Evolutionary conservation across 1,140 invertebrate genomes (phyloP).

Genomic region (Cydia splendana): DNA sequence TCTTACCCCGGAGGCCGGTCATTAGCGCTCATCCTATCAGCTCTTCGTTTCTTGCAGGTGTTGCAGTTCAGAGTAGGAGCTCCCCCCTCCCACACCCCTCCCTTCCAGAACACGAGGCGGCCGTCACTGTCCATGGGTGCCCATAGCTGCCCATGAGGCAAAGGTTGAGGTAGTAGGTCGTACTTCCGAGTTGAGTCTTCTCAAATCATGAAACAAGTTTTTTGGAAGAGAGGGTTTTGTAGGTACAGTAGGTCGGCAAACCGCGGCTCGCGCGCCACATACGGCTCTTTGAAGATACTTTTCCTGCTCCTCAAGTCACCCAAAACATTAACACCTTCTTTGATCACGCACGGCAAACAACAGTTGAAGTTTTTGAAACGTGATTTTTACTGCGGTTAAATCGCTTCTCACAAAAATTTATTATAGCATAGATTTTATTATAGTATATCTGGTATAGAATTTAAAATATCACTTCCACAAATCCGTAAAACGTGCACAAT

Average conservation of each 20-base stretch:
- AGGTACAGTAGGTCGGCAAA: too few species aligned
- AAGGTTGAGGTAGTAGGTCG: conserved; percentile 22
- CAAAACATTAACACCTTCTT: too few species aligned
- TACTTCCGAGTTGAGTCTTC: neutral
- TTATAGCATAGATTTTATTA: too few species aligned
- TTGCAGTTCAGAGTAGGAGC: conserved; percentile 68
- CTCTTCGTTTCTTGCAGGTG: conserved; percentile 67
- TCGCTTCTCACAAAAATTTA: too few species aligned
- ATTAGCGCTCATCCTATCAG: conserved; percentile 66
- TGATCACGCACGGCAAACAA: too few species aligned
- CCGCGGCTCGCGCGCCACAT: too few species aligned
- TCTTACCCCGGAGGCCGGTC: conserved; percentile 65
- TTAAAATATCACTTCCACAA: neutral
- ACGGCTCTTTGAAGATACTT: too few species aligned
- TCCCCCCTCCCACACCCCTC: conserved; percentile 66
- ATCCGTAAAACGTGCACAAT: neutral
- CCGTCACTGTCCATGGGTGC: conserved; percentile 68
- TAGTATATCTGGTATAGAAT: neutral
- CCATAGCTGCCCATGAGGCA: neutral
- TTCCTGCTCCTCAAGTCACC: too few species aligned
- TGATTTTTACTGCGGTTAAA: too few species aligned
- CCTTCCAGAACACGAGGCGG: conserved; percentile 69
- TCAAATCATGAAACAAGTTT: neutral
- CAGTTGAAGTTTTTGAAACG: too few species aligned
- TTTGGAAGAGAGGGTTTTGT: too few species aligned